A percentile compares a stretch with the other conserved stretches of the same genome.
These are phyloP conservation scores for Clupea harengus DNA, from an alignment of 2,113 vertebrate species.

Conservation along the genomic window DNA sequence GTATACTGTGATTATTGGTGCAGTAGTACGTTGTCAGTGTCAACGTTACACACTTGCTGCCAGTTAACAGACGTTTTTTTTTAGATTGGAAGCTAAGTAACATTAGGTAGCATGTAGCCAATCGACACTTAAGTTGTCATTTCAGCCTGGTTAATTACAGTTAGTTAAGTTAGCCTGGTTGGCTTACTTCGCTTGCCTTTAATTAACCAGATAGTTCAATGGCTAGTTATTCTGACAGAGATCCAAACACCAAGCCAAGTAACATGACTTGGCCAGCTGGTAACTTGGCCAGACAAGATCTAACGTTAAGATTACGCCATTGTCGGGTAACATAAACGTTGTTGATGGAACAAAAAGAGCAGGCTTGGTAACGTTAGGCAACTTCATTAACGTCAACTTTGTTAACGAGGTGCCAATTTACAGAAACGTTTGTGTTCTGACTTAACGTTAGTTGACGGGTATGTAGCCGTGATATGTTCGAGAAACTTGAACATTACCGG, in stretches of 20 bases:
- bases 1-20: not conserved
- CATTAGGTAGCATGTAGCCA: not conserved
- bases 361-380: not conserved
- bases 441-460: not conserved
- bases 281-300: not conserved
- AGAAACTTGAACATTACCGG: not conserved
- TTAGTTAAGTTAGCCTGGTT: not conserved
- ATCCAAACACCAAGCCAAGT: not conserved
- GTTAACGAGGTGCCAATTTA: not conserved
- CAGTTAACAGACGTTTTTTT: not conserved
- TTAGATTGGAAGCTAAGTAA: not conserved
- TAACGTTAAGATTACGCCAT: not conserved
- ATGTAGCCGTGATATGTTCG: not conserved
- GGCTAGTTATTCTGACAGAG: not conserved
- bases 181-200: not conserved
- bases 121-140: slow-evolving; percentile 1
- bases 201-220: not conserved
- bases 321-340: not conserved
- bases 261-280: not conserved
- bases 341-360: not conserved
- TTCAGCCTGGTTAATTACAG: not conserved
- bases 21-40: not conserved
- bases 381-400: not conserved
- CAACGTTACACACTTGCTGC: not conserved
- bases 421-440: not conserved